Conservation (phyloP, 2,797 vertebrate species). For the Leuciscus waleckii region DNA sequence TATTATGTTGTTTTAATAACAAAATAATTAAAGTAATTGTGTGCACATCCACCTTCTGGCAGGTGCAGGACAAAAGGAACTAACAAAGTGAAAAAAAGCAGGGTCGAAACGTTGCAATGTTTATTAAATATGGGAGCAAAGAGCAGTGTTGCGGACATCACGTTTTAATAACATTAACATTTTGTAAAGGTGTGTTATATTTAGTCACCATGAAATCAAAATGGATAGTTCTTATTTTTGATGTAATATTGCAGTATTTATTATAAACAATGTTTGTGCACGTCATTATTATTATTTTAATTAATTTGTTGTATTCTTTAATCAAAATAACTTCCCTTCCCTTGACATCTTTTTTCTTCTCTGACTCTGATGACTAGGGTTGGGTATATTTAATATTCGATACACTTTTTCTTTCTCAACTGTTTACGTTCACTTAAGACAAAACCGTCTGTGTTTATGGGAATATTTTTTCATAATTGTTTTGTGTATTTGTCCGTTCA, state of each 20-base stretch:
- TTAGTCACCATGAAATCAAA: background rate
- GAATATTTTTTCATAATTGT: background rate
- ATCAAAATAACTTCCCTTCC: background rate
- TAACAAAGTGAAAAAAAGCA: too few relatives aligned
- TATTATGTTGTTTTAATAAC: background rate
- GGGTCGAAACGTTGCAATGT: too few relatives aligned
- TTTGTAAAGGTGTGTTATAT: background rate
- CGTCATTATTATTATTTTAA: too few relatives aligned
- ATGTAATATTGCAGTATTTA: background rate
- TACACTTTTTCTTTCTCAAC: background rate
- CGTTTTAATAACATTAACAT: background rate
- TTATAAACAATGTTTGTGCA: too few relatives aligned
- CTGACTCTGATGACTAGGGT: background rate
- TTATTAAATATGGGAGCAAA: too few relatives aligned
- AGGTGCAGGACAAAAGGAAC: too few relatives aligned
- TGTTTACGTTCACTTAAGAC: background rate
- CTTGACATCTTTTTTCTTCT: background rate
- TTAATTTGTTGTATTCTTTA: background rate
- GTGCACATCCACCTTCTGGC: too few relatives aligned
- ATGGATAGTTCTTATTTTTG: background rate
- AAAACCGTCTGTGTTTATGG: background rate
- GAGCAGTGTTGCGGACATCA: too few relatives aligned
- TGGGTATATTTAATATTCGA: background rate
- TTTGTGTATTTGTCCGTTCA: background rate
- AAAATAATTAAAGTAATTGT: too few relatives aligned